Evolutionary conservation across 1,140 invertebrate species (phyloP), one percentile per base, ranked within the genome.

Genomic region (Drosophila pectinifera): DNA sequence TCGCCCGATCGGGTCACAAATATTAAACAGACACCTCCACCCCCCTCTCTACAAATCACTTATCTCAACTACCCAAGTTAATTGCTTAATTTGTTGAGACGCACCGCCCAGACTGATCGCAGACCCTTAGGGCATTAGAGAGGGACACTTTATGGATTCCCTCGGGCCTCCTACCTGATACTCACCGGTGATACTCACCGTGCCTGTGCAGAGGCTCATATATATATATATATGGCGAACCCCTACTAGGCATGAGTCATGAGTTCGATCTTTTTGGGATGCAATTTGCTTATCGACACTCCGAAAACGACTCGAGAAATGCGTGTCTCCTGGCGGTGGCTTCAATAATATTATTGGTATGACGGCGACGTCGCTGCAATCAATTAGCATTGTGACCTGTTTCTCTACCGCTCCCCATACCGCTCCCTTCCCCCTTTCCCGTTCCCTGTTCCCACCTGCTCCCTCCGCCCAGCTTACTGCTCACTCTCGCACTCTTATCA

Each of bases 381-480:
- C 83, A 86, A 86, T 86, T 86, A 86, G 83, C 76, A 88, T 88
- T 83, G 84, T 83, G 83, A 86, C 83, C 82, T 88, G 82, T 88
- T 86, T 82, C 68, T 51, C 73, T 42, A 34, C 42, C 70, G 16
- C 42, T 69, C 34, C 24, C 53, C 46, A 26, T 18, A 7, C 22
- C 42, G 8, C 54, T 49, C 28, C 53, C 28, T 10, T 31, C 26
- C 26, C 26, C 10, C 16, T 0, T 4, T 16, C 16, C 14, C 0
- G 20, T 20, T 42, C 53, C n/a, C 45, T 22, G 34, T 24, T 24
- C 20, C 36, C 38, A 28, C 63, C 62, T 20, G 41, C 57, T 20
- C 45, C 22, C 36, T 6, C 22, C 5, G 8, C 34, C 13, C 48
- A 34, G 36, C 36, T 51, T 34, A n/a, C 45, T 63, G 59, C 46